phyloP scores from a whole-genome alignment of 2,113 vertebrate genomes.

The Herpetotheres cachinnans region DNA sequence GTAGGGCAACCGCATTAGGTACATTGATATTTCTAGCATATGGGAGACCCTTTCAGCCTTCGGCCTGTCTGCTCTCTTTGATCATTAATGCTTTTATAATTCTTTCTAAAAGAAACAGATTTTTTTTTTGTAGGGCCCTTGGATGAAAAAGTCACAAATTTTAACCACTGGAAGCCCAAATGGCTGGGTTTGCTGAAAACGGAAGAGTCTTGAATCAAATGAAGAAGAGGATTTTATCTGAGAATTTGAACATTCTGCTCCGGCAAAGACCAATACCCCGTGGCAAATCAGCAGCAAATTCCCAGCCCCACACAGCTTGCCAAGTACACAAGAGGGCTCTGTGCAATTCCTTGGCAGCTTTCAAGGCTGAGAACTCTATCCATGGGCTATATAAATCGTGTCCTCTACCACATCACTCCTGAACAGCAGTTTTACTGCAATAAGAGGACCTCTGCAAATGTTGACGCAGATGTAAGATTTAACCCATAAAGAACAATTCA shows the following conservation, averaged over 20 bases:
- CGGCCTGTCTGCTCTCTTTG: background rate
- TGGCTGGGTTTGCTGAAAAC: background rate
- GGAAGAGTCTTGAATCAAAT: background rate
- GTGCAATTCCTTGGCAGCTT: background rate
- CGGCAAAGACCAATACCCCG: background rate
- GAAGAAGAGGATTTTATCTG: background rate
- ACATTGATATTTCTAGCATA: background rate
- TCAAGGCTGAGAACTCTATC: background rate
- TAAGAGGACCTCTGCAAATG: background rate
- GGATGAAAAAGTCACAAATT: background rate
- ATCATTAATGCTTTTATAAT: background rate
- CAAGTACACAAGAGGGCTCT: background rate
- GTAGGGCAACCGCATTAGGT: background rate
- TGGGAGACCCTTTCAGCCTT: background rate
- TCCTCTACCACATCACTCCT: background rate
- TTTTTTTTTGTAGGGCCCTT: background rate
- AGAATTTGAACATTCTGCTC: background rate
- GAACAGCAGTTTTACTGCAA: background rate
- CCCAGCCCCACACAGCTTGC: background rate
- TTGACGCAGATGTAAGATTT: background rate
- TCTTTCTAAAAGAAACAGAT: background rate
- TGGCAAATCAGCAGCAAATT: background rate
- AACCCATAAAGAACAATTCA: conserved; percentile 5
- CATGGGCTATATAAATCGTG: background rate
- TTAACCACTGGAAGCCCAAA: background rate